phyloP scores from a whole-genome alignment of 2,113 vertebrate species.

The Patagioenas fasciata region DNA sequence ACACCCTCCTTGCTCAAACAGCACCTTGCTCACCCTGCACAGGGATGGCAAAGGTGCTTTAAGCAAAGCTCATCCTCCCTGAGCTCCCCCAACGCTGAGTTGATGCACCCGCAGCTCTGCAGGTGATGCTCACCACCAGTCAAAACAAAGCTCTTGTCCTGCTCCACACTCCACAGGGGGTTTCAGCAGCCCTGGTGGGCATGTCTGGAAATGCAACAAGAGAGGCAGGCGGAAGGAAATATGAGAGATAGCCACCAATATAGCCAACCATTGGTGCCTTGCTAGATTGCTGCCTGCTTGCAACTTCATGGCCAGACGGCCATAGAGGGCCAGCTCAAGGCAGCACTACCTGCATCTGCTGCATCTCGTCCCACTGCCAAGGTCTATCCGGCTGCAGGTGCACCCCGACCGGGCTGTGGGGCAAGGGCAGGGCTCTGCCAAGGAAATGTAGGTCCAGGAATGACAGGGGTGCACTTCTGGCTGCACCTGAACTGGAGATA shows the following conservation, averaged over 20 bases:
- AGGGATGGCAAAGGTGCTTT: background rate
- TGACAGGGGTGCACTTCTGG: background rate
- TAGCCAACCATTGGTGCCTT: background rate
- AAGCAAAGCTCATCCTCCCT: background rate
- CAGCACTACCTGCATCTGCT: background rate
- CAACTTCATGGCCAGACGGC: too few species aligned
- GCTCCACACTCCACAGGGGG: rapidly evolving
- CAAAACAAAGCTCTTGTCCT: background rate
- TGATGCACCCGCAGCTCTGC: background rate
- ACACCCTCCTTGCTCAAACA: background rate
- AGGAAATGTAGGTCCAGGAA: background rate
- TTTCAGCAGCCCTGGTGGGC: rapidly evolving
- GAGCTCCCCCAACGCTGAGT: background rate
- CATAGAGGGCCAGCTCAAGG: background rate
- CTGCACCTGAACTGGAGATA: rapidly evolving
- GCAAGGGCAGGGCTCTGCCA: rapidly evolving
- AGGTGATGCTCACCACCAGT: background rate
- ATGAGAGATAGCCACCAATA: background rate
- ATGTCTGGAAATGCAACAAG: background rate
- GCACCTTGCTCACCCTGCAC: background rate
- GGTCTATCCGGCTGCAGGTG: background rate
- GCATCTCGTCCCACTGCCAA: background rate
- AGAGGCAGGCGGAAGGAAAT: background rate
- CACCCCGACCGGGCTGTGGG: rapidly evolving
- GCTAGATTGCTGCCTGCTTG: background rate